Base-by-base conservation (phyloP, 2,797 vertebrate species). In the Crenuchus spilurus region DNA sequence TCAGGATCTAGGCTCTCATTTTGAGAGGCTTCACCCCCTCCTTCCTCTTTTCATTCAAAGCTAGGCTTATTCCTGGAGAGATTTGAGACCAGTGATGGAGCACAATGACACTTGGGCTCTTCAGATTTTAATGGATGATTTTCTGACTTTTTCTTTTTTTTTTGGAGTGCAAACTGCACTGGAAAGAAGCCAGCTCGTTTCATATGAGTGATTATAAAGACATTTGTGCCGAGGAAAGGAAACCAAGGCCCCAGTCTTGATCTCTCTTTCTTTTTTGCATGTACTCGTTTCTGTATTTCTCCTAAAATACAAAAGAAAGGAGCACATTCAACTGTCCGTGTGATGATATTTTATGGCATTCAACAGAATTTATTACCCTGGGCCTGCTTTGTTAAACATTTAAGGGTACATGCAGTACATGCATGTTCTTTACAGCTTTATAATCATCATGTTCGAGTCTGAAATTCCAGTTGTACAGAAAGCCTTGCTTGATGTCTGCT, bases 1-100 rank as follows among this genome's bases (percentile, higher is more conserved):
- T 49, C 10, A 16, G 39, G 44, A 22, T 64, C n/a, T 70, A 52
- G 5, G 24, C 35, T 46, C 14, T 48, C 24, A 26, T 70, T 49
- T 58, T 41, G 35, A 51, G 37, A 49, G 18, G n/a, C 61, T 61
- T 70, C 66, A 33, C 46, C 6, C 33, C 16, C 44, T 18, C 54
- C 30, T 22, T 13, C 37, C 46, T 30, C 30, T 28, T 70, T 72
- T 55, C 49, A 57, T 68, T 39, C 31, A 75, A 42, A 41, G 44
- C 44, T 33, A 6, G 44, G 26, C 64, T 75, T 30, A 14, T 68
- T 46, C 48, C 62, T 44, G 51, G 61, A 57, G 35, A 65, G 71
- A 65, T 57, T 57, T 58, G 41, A 74, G 42, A 60, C 51, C 42
- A 22, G 54, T 30, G 70, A 72, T 64, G 35, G 37, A 54, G 70